Evolutionary conservation across 2,797 vertebrate genomes (phyloP), one percentile per base, ranked within the genome.

Genomic region (Gymnoscopelus microlampas): DNA sequence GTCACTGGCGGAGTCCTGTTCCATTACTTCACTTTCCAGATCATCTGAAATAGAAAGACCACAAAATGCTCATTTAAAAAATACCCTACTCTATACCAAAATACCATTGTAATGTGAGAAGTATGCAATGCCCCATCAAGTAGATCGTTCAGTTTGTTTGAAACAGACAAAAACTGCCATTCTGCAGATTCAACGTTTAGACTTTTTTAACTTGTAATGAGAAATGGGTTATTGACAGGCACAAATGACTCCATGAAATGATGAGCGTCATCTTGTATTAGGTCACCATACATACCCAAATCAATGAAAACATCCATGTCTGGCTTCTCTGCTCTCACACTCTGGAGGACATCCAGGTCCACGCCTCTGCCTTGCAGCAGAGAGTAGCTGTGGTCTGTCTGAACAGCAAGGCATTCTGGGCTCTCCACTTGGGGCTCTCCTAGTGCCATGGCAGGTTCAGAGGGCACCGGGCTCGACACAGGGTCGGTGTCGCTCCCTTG

Each of bases 311-410:
- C 89, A 56, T 94, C 92, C 0, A 90, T 92, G 32, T 94, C 94
- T 2, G 86, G 90, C 29, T 79, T 87, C 54, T 95, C 93, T 0
- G 94, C 83, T 39, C 77, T 89, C 76, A 94, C 85, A 0, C 92
- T 93, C 84, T 93, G 91, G 81, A 95, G 88, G 35, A 61, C 9
- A 9, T 93, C 86, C 76, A 81, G 71, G 71, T 89, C 85, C 19
- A 5, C 13, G 53, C 11, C 74, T 9, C 63, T 49, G 0, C 74
- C 73, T 48, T 79, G 85, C 14, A 87, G 78, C 62, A 96, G 76
- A 26, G 93, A 96, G 89, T 97, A 99, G 81, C 93, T 95, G 91
- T 98, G 97, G 73, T 99, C 97, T 0, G 89, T 73, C 63, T 93
- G 91, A 35, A 95, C 90, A 2, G 84, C 84, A 63, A 92, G 72